Evolutionary conservation across 2,797 vertebrate genomes (phyloP).

Genomic region (Crax fasciolata): DNA sequence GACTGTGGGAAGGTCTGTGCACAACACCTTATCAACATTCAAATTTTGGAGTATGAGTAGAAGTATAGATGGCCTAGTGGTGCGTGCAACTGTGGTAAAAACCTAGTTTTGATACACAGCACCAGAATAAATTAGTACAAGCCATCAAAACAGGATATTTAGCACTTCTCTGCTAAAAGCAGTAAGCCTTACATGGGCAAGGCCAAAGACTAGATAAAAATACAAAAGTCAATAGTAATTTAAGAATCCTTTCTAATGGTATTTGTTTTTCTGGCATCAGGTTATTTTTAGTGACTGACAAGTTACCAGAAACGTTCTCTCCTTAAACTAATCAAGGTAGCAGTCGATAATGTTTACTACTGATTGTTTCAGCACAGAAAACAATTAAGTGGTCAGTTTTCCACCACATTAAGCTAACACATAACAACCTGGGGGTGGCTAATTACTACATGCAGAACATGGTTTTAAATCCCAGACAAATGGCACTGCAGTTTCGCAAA

Average conservation of each 20-base stretch:
- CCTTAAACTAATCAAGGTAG: not conserved
- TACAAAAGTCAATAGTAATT: not conserved
- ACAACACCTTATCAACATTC: not conserved
- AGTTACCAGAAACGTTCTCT: not conserved
- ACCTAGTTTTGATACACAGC: not conserved
- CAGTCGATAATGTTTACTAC: not conserved
- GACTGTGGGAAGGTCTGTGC: not conserved
- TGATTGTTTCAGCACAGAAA: not conserved
- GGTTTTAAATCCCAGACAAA: not conserved
- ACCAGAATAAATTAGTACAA: not conserved
- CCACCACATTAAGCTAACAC: slow-evolving; percentile 49
- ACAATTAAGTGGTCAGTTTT: slow-evolving; percentile 31
- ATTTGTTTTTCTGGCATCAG: not conserved
- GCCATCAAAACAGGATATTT: not conserved
- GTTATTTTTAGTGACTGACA: not conserved
- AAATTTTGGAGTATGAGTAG: not conserved
- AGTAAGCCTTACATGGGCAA: not conserved
- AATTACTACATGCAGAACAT: slow-evolving; percentile 12
- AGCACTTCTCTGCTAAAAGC: not conserved
- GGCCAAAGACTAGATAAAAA: not conserved
- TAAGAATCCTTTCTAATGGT: not conserved
- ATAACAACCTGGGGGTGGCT: not conserved
- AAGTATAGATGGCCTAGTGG: not conserved
- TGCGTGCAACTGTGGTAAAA: not conserved
- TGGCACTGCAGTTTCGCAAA: not conserved